Conservation (phyloP, 2,113 vertebrate species). For the Callopanchax toddi region DNA sequence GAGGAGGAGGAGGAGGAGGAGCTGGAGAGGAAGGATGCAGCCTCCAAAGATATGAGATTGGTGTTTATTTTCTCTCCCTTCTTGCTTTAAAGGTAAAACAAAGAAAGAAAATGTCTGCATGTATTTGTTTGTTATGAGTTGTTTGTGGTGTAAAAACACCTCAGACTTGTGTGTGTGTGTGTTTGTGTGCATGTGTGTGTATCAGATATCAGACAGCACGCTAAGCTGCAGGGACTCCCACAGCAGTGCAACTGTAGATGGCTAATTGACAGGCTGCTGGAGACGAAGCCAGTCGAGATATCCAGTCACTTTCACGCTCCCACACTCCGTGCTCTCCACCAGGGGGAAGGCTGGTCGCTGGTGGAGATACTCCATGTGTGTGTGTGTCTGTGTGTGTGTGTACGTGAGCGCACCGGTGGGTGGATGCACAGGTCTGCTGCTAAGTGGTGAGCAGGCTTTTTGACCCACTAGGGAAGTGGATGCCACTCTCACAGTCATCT, state of each 20-base stretch:
- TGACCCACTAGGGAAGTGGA: slow-evolving; percentile 58
- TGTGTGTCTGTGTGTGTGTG: slow-evolving; percentile 7
- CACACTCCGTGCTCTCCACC: slow-evolving; percentile 55
- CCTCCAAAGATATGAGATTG: slow-evolving; percentile 10
- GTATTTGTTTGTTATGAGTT: slow-evolving; percentile 43
- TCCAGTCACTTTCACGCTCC: slow-evolving; percentile 81
- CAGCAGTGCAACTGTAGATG: slow-evolving; percentile 67
- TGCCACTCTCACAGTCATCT: slow-evolving; percentile 66
- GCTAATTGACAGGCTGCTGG: slow-evolving; percentile 80
- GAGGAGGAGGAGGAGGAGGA: slow-evolving; percentile 34
- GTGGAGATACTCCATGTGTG: background rate
- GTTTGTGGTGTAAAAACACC: slow-evolving; percentile 10
- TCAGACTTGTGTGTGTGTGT: slow-evolving; percentile 32
- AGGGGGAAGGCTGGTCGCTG: slow-evolving; percentile 40
- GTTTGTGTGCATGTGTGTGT: slow-evolving; percentile 55
- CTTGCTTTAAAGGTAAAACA: slow-evolving; percentile 1
- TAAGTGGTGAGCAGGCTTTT: slow-evolving; percentile 48
- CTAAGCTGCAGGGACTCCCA: slow-evolving; percentile 71
- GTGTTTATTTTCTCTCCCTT: no score
- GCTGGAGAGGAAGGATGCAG: slow-evolving; percentile 20
- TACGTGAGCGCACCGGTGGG: background rate
- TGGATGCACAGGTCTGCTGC: slow-evolving; percentile 14
- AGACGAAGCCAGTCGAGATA: slow-evolving; percentile 67
- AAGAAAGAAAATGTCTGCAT: slow-evolving; percentile 3
- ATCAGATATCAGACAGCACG: slow-evolving; percentile 65